Evolutionary conservation across 1,140 invertebrate genomes (phyloP), one percentile per base, ranked within the genome.

Genomic region (Diuraphis noxia): DNA sequence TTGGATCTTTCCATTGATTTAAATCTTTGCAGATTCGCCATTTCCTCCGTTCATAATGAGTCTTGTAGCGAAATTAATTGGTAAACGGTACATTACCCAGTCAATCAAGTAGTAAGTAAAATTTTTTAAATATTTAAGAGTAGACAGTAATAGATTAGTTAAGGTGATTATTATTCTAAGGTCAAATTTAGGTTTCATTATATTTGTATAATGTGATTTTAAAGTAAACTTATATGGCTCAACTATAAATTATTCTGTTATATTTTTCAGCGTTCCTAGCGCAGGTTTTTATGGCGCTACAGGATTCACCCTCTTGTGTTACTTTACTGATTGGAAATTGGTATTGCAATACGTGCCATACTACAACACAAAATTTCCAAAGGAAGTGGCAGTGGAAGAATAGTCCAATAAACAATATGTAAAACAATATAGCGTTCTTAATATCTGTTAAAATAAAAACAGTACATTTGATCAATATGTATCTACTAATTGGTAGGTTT

Each of bases 301-400:
- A 10, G 95, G 94, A 81, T 94, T 94, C 90, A 92, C 95, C 23
- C 94, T 93, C 0, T 56, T 96, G 8, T 93, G 96, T 21, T 97
- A 97, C 93, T 95, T 96, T 87, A 97, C 96, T 0, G 97, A 97
- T 93, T 97, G 97, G 97, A 96, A 96, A 94, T 93, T 95, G 25
- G 93, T 97, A 92, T 94, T 96, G 72, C 94, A 96, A 93, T 96
- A 96, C 93, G 93, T 97, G 81, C 97, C 97, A 38, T 96, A 95
- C 93, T 97, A 97, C 93, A 95, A 95, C 92, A 95, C 95, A 90
- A 97, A 97, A 94, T 97, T 96, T 93, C 89, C 89, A 13, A 82
- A 91, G 30, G 89, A 38, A 91, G 43, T 46, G 38, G 88, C 79
- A 90, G 89, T 79, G 40, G 77, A 91, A 91, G 89, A 91, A 82